Evolutionary conservation across 2,888 invertebrate genomes (phyloP).

Genomic region (Stegophylla sp.): DNA sequence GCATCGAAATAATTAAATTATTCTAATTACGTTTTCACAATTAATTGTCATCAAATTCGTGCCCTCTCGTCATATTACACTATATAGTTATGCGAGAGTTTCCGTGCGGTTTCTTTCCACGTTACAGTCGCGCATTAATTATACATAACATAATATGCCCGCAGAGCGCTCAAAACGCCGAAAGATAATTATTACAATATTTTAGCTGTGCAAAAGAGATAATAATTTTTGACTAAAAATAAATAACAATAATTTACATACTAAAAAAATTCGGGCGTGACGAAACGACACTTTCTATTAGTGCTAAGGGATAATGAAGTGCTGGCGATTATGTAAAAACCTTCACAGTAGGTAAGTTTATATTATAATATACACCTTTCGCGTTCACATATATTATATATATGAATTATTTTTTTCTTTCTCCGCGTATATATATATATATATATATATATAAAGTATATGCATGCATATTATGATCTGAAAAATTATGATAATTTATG

Average conservation of each 20-base stretch:
- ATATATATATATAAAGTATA: too few species aligned
- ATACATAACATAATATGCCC: neutral
- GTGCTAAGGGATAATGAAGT: constrained; percentile 1
- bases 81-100: neutral
- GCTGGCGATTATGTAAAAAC: constrained; percentile 13
- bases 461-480: too few species aligned
- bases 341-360: too few species aligned
- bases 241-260: constrained; percentile 6
- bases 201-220: neutral
- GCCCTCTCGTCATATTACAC: neutral
- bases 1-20: too few species aligned
- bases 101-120: too few species aligned
- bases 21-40: too few species aligned
- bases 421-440: too few species aligned
- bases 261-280: constrained; percentile 1
- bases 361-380: neutral
- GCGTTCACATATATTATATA: too few species aligned
- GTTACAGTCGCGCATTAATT: neutral
- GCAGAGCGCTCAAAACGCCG: neutral
- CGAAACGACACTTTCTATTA: constrained; percentile 13
- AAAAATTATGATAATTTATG: constrained; percentile 33
- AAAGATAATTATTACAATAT: neutral
- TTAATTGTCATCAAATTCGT: neutral
- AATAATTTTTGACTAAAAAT: neutral
- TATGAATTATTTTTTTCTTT: too few species aligned